Conservation (phyloP, 92 coral and sea anemone genomes). For the Anthopleura xanthogrammica region DNA sequence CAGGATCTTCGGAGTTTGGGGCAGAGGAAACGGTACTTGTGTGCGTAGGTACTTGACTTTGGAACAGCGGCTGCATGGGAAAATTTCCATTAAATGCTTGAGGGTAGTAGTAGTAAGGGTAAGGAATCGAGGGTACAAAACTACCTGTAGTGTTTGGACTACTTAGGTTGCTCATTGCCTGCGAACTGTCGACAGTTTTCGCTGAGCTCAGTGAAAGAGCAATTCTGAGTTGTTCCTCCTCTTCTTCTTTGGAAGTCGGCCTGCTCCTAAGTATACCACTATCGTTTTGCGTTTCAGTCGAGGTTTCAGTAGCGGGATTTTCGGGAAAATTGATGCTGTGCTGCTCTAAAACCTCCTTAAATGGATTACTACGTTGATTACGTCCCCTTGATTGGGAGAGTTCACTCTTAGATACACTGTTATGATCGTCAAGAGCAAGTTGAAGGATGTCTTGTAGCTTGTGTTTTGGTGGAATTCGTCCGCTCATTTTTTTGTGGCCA, state of each 20-base stretch:
- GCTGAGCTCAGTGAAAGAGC: neutral
- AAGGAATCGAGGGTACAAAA: too few species aligned
- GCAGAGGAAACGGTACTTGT: too few species aligned
- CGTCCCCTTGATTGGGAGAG: neutral
- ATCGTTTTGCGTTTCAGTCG: neutral
- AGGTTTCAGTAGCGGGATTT: neutral
- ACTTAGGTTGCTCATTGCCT: too few species aligned
- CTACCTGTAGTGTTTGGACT: too few species aligned
- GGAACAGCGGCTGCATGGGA: too few species aligned
- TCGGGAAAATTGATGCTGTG: neutral
- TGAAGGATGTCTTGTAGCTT: neutral
- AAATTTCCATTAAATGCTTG: too few species aligned
- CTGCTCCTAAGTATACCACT: neutral
- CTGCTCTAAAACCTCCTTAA: neutral
- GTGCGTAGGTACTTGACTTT: too few species aligned
- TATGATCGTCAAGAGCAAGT: neutral
- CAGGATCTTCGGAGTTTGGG: too few species aligned
- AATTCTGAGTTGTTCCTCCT: neutral
- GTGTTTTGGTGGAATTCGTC: neutral
- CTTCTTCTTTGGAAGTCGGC: neutral
- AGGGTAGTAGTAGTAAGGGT: too few species aligned
- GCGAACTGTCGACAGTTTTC: too few species aligned
- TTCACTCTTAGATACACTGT: neutral
- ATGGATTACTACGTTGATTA: neutral
- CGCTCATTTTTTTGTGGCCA: neutral